Conservation (phyloP, 1,140 invertebrate species). For the Drosophila tristis region DNA sequence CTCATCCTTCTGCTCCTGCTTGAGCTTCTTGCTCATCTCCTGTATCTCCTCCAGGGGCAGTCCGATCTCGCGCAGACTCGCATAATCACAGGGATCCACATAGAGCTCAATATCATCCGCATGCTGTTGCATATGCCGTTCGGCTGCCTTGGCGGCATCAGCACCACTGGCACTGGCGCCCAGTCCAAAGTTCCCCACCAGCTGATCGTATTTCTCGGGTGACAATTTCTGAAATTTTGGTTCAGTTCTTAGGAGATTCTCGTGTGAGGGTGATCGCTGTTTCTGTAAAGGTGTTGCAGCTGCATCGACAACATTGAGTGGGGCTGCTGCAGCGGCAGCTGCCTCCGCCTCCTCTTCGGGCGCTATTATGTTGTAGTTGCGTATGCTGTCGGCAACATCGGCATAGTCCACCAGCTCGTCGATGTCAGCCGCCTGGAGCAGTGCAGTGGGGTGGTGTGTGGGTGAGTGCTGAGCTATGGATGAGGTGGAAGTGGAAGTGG, state of each 20-base stretch:
- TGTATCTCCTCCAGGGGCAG: constrained; percentile 86
- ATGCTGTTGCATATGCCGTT: constrained; percentile 75
- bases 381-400: constrained; percentile 82
- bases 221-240: constrained; percentile 83
- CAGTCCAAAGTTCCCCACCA: constrained; percentile 72
- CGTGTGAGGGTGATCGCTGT: constrained; percentile 71
- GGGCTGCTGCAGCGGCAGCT: constrained; percentile 34
- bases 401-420: constrained; percentile 80
- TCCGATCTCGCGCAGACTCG: constrained; percentile 85
- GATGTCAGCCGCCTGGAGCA: constrained; percentile 37
- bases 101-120: constrained; percentile 82
- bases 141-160: constrained; percentile 48
- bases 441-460: constrained; percentile 34
- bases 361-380: constrained; percentile 55
- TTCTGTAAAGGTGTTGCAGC: constrained; percentile 34
- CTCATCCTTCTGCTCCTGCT: constrained; percentile 88
- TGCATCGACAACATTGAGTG: constrained; percentile 43
- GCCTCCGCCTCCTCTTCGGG: constrained; percentile 3
- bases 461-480: constrained; percentile 50
- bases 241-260: constrained; percentile 79
- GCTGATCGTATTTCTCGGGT: constrained; percentile 80
- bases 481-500: constrained; percentile 11
- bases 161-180: constrained; percentile 9
- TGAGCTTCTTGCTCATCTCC: constrained; percentile 85
- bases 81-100: constrained; percentile 82